Percentiles rank a stretch among this genome's conserved stretches.
These are phyloP conservation scores for Eristalinus sepulchralis DNA, from an alignment of 2,888 invertebrate species.

Conservation along the genomic window DNA sequence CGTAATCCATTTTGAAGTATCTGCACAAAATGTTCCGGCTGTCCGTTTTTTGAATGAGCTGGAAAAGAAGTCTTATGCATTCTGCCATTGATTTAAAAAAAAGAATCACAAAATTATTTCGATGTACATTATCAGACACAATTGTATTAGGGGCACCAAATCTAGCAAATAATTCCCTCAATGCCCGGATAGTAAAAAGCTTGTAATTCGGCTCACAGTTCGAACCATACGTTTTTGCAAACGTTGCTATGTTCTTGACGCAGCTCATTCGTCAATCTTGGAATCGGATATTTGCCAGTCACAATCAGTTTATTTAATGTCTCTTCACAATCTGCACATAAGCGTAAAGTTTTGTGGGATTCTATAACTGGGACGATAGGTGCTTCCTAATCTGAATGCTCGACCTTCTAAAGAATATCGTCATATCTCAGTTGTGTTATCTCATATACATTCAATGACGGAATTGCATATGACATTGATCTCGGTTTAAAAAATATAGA, in stretches of 20 bases:
- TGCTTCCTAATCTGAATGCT: slow-evolving; percentile 31
- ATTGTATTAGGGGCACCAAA: slow-evolving; percentile 2
- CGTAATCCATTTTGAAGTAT: slow-evolving; percentile 50
- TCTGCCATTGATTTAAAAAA: no score
- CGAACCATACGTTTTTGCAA: no score
- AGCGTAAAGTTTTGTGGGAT: not conserved
- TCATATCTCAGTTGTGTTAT: slow-evolving; percentile 19
- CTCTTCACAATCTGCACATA: not conserved
- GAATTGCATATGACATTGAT: slow-evolving; percentile 21
- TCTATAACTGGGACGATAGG: slow-evolving; percentile 37
- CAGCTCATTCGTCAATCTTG: not conserved
- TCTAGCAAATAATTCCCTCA: slow-evolving; percentile 10
- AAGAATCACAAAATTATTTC: not conserved
- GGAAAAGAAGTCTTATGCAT: no score
- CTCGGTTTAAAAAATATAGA: slow-evolving; percentile 32
- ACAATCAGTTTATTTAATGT: slow-evolving; percentile 30
- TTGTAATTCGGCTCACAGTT: not conserved
- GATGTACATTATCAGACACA: not conserved
- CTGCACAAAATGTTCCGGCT: slow-evolving; percentile 67
- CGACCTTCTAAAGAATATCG: slow-evolving; percentile 12
- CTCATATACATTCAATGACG: slow-evolving; percentile 12
- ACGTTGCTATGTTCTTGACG: slow-evolving; percentile 9
- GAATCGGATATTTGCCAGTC: slow-evolving; percentile 26
- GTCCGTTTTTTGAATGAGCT: no score
- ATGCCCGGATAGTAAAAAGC: not conserved